Base-by-base conservation (phyloP, 2,888 invertebrate species). In the Corythucha ciliata region DNA sequence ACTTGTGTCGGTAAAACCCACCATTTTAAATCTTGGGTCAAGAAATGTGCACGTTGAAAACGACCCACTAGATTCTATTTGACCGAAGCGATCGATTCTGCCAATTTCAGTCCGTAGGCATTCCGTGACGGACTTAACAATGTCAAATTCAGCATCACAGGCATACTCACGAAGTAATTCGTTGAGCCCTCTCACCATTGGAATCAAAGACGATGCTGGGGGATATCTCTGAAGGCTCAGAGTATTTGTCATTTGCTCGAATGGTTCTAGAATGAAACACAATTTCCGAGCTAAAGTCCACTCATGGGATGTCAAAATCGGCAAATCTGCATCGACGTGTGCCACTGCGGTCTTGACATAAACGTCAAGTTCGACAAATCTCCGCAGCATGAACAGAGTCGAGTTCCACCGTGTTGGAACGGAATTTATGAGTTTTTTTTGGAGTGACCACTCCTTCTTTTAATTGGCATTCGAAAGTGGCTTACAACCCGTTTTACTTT, bases 371-470 rank as follows among this genome's bases (percentile, higher is more conserved):
- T 36, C 29, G 18, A 33, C 21, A 21, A 45, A 27, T 4, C 45
- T n/a, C n/a, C 14, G 12, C 8, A 47, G 12, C 47, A 47, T 47
- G 36, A 14, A 21, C 12, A 16, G 27, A 16, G 25, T 22, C 16
- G 47, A 47, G 21, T 47, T 47, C 47, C 47, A 47, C 24, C 47
- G 10, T 16, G 47, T 47, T 47, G 47, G 47, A 3, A 47, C n/a
- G 12, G 47, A 47, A 25, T 47, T 47, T 20, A 36, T 14, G 4
- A 47, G 18, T 18, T 47, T 47, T 21, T 47, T 47, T 18, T 10
- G 45, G n/a, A 25, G 12, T 20, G 39, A 18, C 16, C n/a, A n/a
- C 12, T n/a, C 24, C 42, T n/a, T 42, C 24, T 12, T 12, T 45
- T 4, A 3, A 18, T 21, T 45, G 45, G 33, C 12, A 14, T 16